Evolutionary conservation across 2,113 vertebrate species (phyloP), one percentile per base, ranked within the genome.

Genomic region (Beaufortia kweichowensis): DNA sequence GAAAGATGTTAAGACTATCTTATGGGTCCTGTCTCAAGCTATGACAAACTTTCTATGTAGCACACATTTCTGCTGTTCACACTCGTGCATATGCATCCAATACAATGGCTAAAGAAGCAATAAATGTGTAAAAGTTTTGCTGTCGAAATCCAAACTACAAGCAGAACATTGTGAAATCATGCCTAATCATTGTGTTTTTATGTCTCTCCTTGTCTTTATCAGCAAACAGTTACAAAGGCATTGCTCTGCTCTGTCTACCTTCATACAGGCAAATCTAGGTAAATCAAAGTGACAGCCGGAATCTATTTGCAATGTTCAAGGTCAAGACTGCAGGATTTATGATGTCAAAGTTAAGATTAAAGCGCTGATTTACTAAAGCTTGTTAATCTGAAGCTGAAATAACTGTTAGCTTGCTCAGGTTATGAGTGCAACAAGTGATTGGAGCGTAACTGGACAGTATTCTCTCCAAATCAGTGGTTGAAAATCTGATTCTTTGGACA

Each of bases 111-210:
- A 46, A 46, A 11, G 41, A 84, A 86, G 85, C 43, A 84, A 87
- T 85, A 81, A 80, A 35, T 35, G 7, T 35, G 79, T 64, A 80
- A 81, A 82, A 75, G 80, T 64, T 29, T 17, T 53, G 79, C 81
- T 72, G 82, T 79, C 82, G 85, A 6, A 35, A 35, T 35, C 33
- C n/a, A n/a, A n/a, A n/a, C n/a, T n/a, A n/a, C n/a, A n/a, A n/a
- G n/a, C n/a, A n/a, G n/a, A n/a, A n/a, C n/a, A n/a, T n/a, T n/a
- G n/a, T 88, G 83, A 90, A 87, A 86, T 84, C 83, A 71, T 85
- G 85, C 75, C 89, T 90, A 89, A 89, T 90, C 87, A 84, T 86
- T 85, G 86, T 87, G 85, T 89, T 17, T 89, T 86, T 90, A 82
- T 86, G 83, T 70, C 74, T 71, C 77, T 86, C 50, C 80, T 78